Percentiles rank a stretch among this genome's conserved stretches.
Conservation (phyloP, 2,113 vertebrate species). For the Eretmochelys imbricata region DNA sequence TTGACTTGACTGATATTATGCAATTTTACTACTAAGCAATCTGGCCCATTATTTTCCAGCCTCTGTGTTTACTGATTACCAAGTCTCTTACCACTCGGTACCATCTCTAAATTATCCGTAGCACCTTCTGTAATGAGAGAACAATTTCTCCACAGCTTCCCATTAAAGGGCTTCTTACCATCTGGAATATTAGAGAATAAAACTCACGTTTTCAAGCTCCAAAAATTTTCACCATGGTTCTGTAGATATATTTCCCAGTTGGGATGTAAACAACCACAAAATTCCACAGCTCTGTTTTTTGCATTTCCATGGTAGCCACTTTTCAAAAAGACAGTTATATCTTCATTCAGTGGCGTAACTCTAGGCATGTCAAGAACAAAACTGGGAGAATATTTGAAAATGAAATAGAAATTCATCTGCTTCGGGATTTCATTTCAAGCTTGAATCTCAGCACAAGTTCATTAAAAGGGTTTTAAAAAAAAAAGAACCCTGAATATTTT, state of each 20-base stretch:
- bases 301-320: background rate
- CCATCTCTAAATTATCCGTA: background rate
- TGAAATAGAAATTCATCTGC: background rate
- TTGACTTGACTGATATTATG: rapidly evolving
- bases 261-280: background rate
- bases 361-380: background rate
- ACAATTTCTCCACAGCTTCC: background rate
- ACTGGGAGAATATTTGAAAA: rapidly evolving
- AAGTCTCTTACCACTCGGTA: background rate
- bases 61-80: background rate
- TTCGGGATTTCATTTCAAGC: background rate
- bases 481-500: background rate
- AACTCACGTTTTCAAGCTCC: background rate
- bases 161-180: background rate
- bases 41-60: background rate
- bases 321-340: background rate
- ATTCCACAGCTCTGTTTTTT: background rate
- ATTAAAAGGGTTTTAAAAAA: background rate
- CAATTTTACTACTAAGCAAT: background rate
- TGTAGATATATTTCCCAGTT: background rate
- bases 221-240: background rate
- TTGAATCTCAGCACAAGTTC: background rate
- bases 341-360: background rate
- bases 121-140: background rate
- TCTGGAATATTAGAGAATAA: background rate